phyloP scores from a whole-genome alignment of 2,113 vertebrate species.

The Lamprotornis superbus region DNA sequence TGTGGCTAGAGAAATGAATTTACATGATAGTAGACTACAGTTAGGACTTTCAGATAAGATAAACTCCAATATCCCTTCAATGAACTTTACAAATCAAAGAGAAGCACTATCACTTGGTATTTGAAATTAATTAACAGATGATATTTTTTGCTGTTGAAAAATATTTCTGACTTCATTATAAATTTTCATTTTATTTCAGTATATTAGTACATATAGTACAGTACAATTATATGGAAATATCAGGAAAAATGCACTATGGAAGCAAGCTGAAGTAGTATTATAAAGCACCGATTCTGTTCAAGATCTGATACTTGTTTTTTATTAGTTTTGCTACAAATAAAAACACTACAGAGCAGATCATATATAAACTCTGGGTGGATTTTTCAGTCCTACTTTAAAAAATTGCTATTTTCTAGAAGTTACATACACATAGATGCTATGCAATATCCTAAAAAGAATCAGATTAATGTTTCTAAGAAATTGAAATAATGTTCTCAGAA shows the following conservation, averaged over 20 bases:
- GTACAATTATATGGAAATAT: neutral
- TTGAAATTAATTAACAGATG: neutral
- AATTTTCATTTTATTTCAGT: neutral
- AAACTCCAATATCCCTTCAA: neutral
- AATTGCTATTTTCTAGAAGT: neutral
- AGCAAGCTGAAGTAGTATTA: neutral
- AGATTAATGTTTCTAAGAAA: neutral
- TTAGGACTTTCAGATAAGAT: neutral
- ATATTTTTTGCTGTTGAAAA: neutral
- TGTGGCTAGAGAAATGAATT: neutral
- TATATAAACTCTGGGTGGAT: neutral
- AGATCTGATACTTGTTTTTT: neutral
- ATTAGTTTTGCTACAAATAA: neutral
- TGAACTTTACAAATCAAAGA: neutral
- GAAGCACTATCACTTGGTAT: neutral
- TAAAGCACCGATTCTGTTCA: neutral
- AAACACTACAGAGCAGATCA: neutral
- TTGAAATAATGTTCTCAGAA: neutral
- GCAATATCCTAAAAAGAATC: neutral
- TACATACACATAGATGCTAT: accelerated
- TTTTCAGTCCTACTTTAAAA: neutral
- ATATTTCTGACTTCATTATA: neutral
- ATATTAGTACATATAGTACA: neutral
- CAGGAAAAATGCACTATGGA: neutral
- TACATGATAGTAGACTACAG: neutral